Base-by-base conservation (phyloP, 2,113 vertebrate species). In the Aleadryas rufinucha region DNA sequence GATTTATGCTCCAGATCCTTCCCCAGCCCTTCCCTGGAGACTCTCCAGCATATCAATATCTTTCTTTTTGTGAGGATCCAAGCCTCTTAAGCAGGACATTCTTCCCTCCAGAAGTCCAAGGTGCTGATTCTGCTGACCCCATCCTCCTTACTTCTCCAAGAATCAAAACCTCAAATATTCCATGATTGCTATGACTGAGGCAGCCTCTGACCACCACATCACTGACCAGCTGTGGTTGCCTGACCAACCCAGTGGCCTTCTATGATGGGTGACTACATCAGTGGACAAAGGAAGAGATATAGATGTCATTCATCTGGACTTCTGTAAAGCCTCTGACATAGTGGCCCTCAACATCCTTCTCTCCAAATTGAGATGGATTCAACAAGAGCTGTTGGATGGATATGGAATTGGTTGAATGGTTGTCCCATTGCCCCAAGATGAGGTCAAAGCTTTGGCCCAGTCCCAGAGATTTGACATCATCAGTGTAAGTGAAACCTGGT, bases 121-220 rank as follows among this genome's bases (percentile, higher is more conserved):
- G 7, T 47, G 11, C 17, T 13, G 21, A 11, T 22, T 7, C 7
- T 60, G 14, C 5, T 45, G 39, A 14, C 1, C 4, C 16, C 19
- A 26, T 24, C 24, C 11, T 69, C 26, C 30, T 69, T 27, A 13
- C 4, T 75, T 47, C 70, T 69, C 26, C 14, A 42, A 49, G 24
- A 47, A 69, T 31, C 8, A 47, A 69, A 88, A 39, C 2, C 17
- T 45, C 23, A 42, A 2, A 31, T 8, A 22, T n/a, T 47, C 14
- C 63, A 27, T 23, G 17, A 17, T 35, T 41, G 2, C 11, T 47
- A 4, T 42, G n/a, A 8, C 30, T 0, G 0, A 15, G 13, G 26
- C 7, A 26, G 17, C 9, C n/a, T 35, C 41, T 53, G 41, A 41
- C 21, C 44, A 35, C 16, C 30, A 53, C 13, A 68, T 15, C 69